Evolutionary conservation across 2,888 invertebrate genomes (phyloP).

Genomic region (Lamellibrachia columna): DNA sequence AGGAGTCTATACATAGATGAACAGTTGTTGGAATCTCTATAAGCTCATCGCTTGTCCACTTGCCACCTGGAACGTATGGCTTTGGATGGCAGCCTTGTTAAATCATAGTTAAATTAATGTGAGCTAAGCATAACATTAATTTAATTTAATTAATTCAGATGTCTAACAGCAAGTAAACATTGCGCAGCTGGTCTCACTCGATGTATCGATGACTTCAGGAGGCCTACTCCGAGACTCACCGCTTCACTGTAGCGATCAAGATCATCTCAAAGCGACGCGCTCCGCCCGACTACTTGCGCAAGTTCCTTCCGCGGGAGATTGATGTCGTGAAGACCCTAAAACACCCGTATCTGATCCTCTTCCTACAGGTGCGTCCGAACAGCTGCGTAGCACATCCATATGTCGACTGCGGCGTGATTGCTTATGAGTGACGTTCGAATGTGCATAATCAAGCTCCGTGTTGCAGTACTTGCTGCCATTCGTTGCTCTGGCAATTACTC

Average conservation of each 20-base stretch:
- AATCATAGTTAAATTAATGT: neutral
- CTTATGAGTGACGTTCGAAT: too few species aligned
- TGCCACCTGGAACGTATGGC: neutral
- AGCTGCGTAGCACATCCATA: too few species aligned
- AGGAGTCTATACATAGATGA: too few species aligned
- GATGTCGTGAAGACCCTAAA: conserved; percentile 55
- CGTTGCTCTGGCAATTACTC: too few species aligned
- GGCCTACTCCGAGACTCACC: conserved; percentile 55
- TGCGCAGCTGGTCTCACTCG: neutral
- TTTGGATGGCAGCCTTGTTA: neutral
- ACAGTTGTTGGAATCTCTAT: too few species aligned
- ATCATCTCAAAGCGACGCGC: conserved; percentile 59
- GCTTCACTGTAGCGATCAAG: conserved; percentile 59
- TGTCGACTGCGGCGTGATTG: too few species aligned
- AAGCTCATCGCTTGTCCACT: neutral
- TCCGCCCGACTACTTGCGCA: conserved; percentile 55
- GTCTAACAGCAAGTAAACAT: too few species aligned
- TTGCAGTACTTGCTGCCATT: too few species aligned
- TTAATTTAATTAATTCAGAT: too few species aligned
- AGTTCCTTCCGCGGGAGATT: conserved; percentile 62
- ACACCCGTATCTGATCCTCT: conserved; percentile 55
- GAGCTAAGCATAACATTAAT: too few species aligned
- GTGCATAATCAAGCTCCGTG: too few species aligned
- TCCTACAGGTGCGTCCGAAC: conserved; percentile 34
- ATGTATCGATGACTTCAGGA: conserved; percentile 35